A percentile compares a stretch with the other conserved stretches of the same genome.
Conservation (phyloP, 2,888 invertebrate species). For the Rhyacophila evoluta region DNA sequence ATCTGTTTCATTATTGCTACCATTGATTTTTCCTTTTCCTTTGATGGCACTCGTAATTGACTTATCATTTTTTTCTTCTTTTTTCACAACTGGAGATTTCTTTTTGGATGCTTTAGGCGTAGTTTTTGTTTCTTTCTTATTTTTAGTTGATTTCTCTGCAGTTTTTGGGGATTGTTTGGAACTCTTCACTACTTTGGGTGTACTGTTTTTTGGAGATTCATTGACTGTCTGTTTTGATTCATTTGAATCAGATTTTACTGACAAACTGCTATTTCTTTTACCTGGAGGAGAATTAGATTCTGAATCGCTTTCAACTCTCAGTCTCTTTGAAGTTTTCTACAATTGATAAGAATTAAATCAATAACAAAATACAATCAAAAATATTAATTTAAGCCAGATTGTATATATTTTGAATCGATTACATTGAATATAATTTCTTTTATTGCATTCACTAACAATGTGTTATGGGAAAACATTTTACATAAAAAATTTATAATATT, state of each 20-base stretch:
- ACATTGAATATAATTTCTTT: too few relatives aligned
- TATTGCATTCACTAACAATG: too few relatives aligned
- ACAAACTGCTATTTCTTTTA: constrained; percentile 26
- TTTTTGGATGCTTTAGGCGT: constrained; percentile 41
- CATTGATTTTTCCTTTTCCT: background rate
- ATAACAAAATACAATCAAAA: too few relatives aligned
- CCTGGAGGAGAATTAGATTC: constrained; percentile 57
- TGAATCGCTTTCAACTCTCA: constrained; percentile 61
- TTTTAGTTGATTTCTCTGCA: constrained; percentile 36
- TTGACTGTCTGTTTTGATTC: constrained; percentile 61
- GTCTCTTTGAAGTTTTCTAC: constrained; percentile 61
- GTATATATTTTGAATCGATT: too few relatives aligned
- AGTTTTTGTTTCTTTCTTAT: constrained; percentile 48
- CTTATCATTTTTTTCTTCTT: background rate
- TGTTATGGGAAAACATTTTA: too few relatives aligned
- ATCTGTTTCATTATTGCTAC: constrained; percentile 33
- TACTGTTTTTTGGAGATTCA: constrained; percentile 56
- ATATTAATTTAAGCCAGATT: too few relatives aligned
- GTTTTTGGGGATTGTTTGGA: constrained; percentile 47
- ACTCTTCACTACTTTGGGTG: constrained; percentile 46
- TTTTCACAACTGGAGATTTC: constrained; percentile 38
- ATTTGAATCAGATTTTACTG: constrained; percentile 39
- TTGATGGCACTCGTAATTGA: background rate
- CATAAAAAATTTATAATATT: too few relatives aligned
- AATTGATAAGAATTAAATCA: constrained; percentile 35